These are phyloP conservation scores for Anagyrus pseudococci DNA, from an alignment of 2,888 invertebrate species.

Conservation along the genomic window DNA sequence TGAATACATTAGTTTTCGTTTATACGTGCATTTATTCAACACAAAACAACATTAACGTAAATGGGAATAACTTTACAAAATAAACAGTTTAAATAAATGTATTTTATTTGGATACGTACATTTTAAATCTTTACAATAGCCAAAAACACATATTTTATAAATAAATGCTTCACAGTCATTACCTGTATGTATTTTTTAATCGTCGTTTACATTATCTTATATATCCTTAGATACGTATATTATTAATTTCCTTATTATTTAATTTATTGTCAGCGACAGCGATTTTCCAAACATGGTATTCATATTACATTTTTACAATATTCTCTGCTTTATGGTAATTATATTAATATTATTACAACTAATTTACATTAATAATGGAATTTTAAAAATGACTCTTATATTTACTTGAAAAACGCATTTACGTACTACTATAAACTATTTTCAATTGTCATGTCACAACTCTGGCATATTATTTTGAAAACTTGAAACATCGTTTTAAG, in stretches of 20 bases:
- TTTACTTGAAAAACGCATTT: slow-evolving; percentile 23
- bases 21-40: too few relatives aligned
- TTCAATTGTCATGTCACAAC: slow-evolving; percentile 62
- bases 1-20: too few relatives aligned
- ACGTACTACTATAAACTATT: slow-evolving; percentile 53
- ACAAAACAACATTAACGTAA: not conserved
- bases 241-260: slow-evolving; percentile 4
- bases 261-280: slow-evolving; percentile 36
- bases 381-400: too few relatives aligned
- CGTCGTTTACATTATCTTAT: not conserved
- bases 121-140: not conserved
- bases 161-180: not conserved
- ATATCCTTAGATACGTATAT: not conserved
- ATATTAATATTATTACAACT: too few relatives aligned
- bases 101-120: not conserved
- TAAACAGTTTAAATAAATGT: not conserved
- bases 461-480: too few relatives aligned
- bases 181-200: not conserved
- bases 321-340: not conserved
- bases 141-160: not conserved
- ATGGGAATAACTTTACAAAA: too few relatives aligned
- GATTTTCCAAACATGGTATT: slow-evolving; percentile 23
- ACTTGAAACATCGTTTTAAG: too few relatives aligned
- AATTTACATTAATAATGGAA: too few relatives aligned
- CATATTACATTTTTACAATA: slow-evolving; percentile 6